A percentile compares a stretch with the other conserved stretches of the same genome.
phyloP scores from a whole-genome alignment of 1,140 invertebrate species.

The Planococcus citri region DNA sequence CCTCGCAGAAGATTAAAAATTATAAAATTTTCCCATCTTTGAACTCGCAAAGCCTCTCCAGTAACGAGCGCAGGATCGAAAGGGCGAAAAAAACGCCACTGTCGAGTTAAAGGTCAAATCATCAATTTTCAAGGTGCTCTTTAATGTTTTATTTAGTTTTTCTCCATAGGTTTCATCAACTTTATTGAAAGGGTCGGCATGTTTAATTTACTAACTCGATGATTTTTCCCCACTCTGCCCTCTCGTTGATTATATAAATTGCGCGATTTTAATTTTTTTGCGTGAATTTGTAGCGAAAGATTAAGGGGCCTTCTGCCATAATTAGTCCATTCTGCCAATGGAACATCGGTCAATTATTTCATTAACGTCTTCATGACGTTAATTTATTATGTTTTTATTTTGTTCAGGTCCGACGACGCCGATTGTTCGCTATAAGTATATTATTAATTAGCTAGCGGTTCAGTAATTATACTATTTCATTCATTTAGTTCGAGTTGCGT shows the following conservation, averaged over 20 bases:
- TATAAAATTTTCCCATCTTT: too few species aligned
- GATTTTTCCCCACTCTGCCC: background rate
- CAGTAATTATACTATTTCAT: background rate
- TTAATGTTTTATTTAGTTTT: too few species aligned
- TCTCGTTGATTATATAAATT: background rate
- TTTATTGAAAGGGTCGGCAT: too few species aligned
- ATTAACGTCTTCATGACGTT: slow-evolving; percentile 3
- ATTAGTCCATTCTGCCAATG: background rate
- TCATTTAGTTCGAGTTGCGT: background rate
- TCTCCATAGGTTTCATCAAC: too few species aligned
- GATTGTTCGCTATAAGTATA: background rate
- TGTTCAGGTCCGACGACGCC: background rate
- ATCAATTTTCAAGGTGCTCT: too few species aligned
- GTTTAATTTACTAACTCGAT: background rate
- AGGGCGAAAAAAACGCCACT: too few species aligned
- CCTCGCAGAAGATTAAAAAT: too few species aligned
- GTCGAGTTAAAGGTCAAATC: too few species aligned
- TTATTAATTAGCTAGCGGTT: background rate
- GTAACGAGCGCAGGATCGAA: too few species aligned
- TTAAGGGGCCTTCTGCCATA: background rate
- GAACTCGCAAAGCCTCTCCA: too few species aligned
- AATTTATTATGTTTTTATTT: slow-evolving; percentile 5
- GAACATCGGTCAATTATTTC: slow-evolving; percentile 6
- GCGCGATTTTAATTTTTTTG: background rate
- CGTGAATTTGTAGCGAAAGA: background rate